These are phyloP conservation scores for Synodontis membranacea DNA, from an alignment of 2,113 vertebrate species.

Conservation along the genomic window DNA sequence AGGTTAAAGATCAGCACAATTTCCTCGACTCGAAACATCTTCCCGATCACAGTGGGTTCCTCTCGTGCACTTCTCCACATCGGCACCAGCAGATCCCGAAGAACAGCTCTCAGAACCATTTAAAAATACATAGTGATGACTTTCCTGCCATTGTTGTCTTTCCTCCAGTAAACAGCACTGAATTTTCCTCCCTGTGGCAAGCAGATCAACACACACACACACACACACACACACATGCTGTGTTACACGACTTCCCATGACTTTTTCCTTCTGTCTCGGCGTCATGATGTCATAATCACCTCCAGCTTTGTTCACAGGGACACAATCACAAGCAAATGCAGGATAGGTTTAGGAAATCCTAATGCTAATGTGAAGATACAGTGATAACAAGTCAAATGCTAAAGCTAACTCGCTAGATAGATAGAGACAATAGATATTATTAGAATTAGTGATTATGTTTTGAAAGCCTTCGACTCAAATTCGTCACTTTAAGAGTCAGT, in stretches of 20 bases:
- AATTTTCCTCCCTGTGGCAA: conserved; percentile 64
- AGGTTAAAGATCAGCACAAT: neutral
- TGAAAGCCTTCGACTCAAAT: neutral
- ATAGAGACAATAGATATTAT: neutral
- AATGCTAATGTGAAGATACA: neutral
- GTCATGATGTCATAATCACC: neutral
- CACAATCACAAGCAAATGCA: neutral
- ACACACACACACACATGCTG: neutral
- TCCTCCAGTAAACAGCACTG: conserved; percentile 64
- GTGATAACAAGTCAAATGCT: neutral
- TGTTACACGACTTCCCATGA: neutral
- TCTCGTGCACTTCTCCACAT: conserved; percentile 40
- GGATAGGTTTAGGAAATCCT: neutral
- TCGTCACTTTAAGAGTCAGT: too few relatives aligned
- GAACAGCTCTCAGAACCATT: conserved; percentile 50
- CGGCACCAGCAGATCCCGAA: conserved; percentile 57
- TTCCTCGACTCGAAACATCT: neutral
- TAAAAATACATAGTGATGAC: conserved; percentile 58
- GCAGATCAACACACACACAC: neutral
- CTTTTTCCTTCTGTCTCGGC: neutral
- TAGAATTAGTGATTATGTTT: neutral
- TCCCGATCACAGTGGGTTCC: conserved; percentile 35
- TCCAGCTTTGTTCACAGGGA: neutral
- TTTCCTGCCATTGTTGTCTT: conserved; percentile 76
- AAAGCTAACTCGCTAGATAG: neutral